Conservation (phyloP, 2,797 vertebrate genomes). For the Periparus ater region DNA sequence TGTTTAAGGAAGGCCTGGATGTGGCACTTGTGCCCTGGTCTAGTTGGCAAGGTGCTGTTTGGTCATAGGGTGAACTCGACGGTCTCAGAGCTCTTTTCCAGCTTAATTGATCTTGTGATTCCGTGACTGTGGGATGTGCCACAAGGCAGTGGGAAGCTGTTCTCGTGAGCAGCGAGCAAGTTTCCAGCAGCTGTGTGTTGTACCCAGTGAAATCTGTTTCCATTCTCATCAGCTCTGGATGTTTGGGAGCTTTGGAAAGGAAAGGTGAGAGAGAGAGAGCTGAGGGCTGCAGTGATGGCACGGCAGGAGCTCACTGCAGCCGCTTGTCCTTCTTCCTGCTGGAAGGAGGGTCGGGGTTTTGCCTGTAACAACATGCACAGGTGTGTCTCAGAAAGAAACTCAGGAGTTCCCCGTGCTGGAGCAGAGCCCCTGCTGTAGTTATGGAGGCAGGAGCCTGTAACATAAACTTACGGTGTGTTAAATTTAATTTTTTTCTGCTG, state of each 20-base stretch:
- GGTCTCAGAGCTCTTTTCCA: not conserved
- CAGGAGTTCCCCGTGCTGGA: not conserved
- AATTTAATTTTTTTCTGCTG: not conserved
- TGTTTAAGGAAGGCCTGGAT: not conserved
- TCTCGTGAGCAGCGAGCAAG: accelerated
- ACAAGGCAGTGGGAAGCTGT: accelerated
- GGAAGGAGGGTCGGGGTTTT: not conserved
- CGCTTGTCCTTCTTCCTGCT: accelerated
- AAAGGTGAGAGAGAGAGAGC: accelerated
- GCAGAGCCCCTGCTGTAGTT: not conserved
- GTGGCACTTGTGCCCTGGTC: not conserved
- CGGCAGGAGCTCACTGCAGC: not conserved
- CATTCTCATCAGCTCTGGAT: accelerated
- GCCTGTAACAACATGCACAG: accelerated
- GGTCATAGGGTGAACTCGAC: not conserved
- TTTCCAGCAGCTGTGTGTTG: no score
- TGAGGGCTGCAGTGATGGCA: accelerated
- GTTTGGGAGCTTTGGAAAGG: not conserved
- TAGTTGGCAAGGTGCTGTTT: not conserved
- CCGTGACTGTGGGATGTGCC: not conserved
- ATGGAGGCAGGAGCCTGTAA: accelerated
- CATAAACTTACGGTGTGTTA: accelerated
- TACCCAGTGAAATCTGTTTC: no score
- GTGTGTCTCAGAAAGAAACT: no score
- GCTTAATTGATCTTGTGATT: not conserved